phyloP scores from a whole-genome alignment of 2,888 invertebrate species.

The Cataglyphis albicans region DNA sequence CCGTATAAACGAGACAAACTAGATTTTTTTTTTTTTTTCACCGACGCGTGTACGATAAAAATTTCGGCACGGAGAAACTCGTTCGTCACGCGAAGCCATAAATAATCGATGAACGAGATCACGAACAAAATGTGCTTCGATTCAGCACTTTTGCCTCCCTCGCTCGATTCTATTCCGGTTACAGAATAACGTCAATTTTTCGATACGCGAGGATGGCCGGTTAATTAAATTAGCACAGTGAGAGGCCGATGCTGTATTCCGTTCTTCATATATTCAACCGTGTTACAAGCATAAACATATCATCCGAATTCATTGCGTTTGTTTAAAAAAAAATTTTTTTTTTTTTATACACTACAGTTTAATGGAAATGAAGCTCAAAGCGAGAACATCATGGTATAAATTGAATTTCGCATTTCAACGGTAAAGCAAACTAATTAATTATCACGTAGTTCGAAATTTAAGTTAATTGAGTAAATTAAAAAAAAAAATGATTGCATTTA shows the following conservation, averaged over 20 bases:
- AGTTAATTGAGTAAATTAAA: neutral
- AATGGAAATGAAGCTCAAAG: constrained; percentile 4
- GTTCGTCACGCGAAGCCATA: constrained; percentile 49
- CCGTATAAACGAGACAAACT: constrained; percentile 50
- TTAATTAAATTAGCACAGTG: constrained; percentile 42
- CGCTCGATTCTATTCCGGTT: neutral
- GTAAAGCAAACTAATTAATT: constrained; percentile 22
- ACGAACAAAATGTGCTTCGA: constrained; percentile 32
- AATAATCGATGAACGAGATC: constrained; percentile 58
- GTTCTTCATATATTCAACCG: constrained; percentile 8
- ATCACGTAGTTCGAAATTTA: neutral
- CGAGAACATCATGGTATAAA: neutral
- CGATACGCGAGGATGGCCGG: neutral
- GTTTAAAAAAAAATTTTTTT: neutral
- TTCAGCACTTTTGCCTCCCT: constrained; percentile 33
- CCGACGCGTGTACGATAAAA: constrained; percentile 45
- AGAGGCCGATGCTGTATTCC: constrained; percentile 17
- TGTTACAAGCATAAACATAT: constrained; percentile 26
- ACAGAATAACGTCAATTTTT: constrained; percentile 25
- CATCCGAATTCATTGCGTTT: neutral
- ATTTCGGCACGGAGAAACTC: constrained; percentile 38
- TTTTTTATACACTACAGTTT: neutral
- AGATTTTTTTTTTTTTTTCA: constrained; percentile 13
- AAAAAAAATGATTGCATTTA: constrained; percentile 10
- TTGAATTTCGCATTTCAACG: constrained; percentile 5